A percentile compares a stretch with the other conserved stretches of the same genome.
Conservation (phyloP, 2,113 vertebrate species). For the Cathartes aura region DNA sequence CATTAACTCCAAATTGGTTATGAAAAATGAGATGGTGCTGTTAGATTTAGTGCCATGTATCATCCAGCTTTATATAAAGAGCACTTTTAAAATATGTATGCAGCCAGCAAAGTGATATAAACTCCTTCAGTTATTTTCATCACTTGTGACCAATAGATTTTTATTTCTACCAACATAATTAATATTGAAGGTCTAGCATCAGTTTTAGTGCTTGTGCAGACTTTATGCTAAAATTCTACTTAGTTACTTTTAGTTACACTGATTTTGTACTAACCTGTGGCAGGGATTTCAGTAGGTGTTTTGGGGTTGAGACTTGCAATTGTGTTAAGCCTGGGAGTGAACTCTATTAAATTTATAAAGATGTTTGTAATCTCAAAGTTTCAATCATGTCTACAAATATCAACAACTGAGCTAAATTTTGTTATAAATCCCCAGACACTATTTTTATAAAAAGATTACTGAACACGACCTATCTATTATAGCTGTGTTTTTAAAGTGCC, state of each 20-base stretch:
- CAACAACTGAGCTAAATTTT: neutral
- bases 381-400: neutral
- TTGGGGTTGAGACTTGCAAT: neutral
- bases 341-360: neutral
- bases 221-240: slow-evolving; percentile 26
- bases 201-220: slow-evolving; percentile 42
- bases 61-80: slow-evolving; percentile 27
- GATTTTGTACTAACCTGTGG: neutral
- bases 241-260: neutral
- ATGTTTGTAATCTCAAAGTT: neutral
- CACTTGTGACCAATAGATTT: slow-evolving; percentile 36
- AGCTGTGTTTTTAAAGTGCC: neutral
- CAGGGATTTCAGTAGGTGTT: slow-evolving; percentile 11
- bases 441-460: neutral
- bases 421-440: neutral
- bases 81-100: slow-evolving; percentile 54
- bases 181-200: slow-evolving; percentile 27
- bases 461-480: neutral
- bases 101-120: slow-evolving; percentile 37
- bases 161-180: slow-evolving; percentile 60
- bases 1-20: neutral
- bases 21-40: neutral
- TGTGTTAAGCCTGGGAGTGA: neutral
- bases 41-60: slow-evolving; percentile 36
- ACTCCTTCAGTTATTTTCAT: slow-evolving; percentile 61